phyloP scores from a whole-genome alignment of 2,888 invertebrate species.

The Mythimna ferrago region DNA sequence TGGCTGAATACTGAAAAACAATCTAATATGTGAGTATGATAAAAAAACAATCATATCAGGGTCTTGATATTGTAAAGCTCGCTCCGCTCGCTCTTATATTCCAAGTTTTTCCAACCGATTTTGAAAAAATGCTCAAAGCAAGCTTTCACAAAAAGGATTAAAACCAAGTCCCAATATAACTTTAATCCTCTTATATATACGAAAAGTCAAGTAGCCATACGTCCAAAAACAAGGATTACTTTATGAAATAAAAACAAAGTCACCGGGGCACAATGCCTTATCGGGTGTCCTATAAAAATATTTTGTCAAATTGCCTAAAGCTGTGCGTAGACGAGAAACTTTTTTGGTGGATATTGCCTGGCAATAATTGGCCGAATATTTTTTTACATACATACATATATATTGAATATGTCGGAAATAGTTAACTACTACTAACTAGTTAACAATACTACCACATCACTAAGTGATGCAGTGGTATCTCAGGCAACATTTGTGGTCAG shows the following conservation, averaged over 20 bases:
- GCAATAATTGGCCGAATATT: neutral
- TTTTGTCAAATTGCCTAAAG: slow-evolving; percentile 20
- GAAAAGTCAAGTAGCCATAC: slow-evolving; percentile 11
- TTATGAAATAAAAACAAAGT: slow-evolving; percentile 40
- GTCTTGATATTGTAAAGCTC: no score
- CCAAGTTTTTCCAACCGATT: no score
- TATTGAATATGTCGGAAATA: no score
- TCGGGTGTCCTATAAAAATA: slow-evolving; percentile 52
- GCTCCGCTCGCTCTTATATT: no score
- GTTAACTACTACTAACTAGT: no score
- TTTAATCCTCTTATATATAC: slow-evolving; percentile 2
- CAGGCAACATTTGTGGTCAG: neutral
- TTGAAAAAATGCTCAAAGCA: neutral
- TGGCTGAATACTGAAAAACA: no score
- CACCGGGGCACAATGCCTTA: neutral
- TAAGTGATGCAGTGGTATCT: no score
- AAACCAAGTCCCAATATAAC: neutral
- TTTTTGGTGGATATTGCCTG: neutral
- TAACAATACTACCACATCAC: no score
- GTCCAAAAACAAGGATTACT: slow-evolving; percentile 9
- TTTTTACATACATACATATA: no score
- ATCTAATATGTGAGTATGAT: no score
- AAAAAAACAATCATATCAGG: no score
- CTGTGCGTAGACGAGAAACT: neutral
- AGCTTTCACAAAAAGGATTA: slow-evolving; percentile 7